These are phyloP conservation scores for Cheilinus undulatus DNA, from an alignment of 2,113 vertebrate species.

Conservation along the genomic window DNA sequence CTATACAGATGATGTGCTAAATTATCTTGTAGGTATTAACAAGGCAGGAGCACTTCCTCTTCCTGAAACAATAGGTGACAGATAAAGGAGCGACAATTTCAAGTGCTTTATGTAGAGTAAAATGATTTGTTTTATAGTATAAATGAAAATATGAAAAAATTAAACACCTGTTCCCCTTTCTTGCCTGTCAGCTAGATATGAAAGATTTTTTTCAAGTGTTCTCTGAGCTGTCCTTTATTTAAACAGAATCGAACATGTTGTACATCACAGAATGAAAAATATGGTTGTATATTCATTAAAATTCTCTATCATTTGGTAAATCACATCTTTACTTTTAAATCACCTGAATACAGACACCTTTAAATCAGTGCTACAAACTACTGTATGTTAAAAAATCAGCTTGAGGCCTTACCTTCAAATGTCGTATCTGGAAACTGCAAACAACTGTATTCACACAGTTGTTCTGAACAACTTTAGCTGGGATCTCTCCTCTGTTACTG, in stretches of 20 bases:
- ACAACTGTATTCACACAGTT: neutral
- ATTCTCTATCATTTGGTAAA: neutral
- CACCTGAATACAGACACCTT: neutral
- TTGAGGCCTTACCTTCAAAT: slow-evolving; percentile 61
- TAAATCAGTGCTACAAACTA: neutral
- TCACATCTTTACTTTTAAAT: slow-evolving; percentile 14
- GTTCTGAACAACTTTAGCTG: slow-evolving; percentile 1
- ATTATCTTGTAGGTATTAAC: neutral
- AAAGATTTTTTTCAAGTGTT: neutral
- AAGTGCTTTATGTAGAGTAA: neutral
- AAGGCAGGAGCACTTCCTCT: slow-evolving; percentile 38
- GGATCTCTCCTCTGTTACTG: slow-evolving; percentile 26
- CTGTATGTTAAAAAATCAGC: neutral
- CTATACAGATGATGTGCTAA: neutral
- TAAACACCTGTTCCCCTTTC: neutral
- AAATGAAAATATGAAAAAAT: neutral
- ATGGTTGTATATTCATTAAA: too few relatives aligned
- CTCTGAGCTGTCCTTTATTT: neutral
- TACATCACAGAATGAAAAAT: too few relatives aligned
- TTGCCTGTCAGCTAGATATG: neutral
- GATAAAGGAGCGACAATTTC: neutral
- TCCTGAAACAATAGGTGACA: slow-evolving; percentile 22
- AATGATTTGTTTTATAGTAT: neutral
- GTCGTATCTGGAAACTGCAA: slow-evolving; percentile 7
- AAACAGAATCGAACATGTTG: too few relatives aligned